Percentiles rank a stretch among this genome's conserved stretches.
These are phyloP conservation scores for Rhadina sibilatrix DNA, from an alignment of 2,113 vertebrate genomes.

Conservation along the genomic window DNA sequence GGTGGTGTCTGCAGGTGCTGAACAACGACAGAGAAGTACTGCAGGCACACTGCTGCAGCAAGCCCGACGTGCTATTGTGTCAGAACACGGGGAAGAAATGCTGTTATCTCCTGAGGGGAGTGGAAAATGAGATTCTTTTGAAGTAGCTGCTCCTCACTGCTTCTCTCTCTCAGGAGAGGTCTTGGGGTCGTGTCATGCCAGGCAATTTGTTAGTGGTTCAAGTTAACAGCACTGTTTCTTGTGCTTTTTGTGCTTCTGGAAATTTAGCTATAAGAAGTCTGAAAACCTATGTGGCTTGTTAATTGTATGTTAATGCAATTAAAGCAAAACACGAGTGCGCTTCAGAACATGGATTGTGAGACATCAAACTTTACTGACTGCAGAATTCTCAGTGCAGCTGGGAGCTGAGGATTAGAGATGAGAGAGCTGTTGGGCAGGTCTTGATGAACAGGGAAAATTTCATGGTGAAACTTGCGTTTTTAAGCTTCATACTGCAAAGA, in stretches of 20 bases:
- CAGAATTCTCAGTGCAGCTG: background rate
- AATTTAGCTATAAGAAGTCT: background rate
- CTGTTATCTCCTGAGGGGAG: background rate
- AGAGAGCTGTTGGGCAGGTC: background rate
- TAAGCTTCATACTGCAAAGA: background rate
- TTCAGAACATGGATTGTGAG: background rate
- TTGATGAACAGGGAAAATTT: background rate
- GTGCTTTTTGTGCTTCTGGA: background rate
- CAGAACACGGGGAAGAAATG: background rate
- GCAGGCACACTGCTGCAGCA: background rate
- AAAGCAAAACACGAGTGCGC: background rate
- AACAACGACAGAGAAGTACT: accelerated
- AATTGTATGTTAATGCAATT: background rate
- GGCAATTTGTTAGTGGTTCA: background rate
- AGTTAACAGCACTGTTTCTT: background rate
- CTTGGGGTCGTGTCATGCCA: accelerated
- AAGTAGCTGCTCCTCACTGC: background rate
- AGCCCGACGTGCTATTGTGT: accelerated
- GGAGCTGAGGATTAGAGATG: background rate
- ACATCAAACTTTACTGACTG: background rate
- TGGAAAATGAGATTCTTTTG: background rate
- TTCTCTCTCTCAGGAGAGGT: background rate
- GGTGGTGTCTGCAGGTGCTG: background rate
- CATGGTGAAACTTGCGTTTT: background rate
- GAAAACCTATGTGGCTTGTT: background rate